Conservation (phyloP, 2,113 vertebrate species). For the Gymnarchus niloticus region DNA sequence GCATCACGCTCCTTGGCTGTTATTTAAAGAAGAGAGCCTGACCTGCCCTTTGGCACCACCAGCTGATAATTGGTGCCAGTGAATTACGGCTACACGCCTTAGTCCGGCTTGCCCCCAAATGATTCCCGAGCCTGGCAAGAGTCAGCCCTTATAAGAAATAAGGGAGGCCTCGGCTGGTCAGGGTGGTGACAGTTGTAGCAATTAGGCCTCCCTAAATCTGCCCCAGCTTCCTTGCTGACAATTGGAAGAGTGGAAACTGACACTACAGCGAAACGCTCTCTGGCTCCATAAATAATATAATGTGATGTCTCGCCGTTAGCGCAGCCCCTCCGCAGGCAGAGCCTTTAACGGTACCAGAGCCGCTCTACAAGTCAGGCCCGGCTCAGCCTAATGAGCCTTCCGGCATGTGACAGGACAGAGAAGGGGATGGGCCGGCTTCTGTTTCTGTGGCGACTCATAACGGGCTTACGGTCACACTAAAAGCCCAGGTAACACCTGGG, state of each 20-base stretch:
- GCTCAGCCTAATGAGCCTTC: background rate
- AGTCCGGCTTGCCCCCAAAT: background rate
- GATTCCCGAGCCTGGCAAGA: background rate
- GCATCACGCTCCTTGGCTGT: background rate
- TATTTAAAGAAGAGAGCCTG: constrained; percentile 10
- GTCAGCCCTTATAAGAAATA: constrained; percentile 21
- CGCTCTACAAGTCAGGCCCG: background rate
- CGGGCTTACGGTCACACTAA: background rate
- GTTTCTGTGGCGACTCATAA: background rate
- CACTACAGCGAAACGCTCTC: constrained; percentile 15
- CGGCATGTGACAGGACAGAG: background rate
- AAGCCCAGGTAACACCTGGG: background rate
- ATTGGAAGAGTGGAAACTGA: background rate
- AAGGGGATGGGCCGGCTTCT: background rate
- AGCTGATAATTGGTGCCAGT: constrained; percentile 16
- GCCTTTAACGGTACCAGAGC: background rate
- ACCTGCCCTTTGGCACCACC: constrained; percentile 8
- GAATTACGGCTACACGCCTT: background rate
- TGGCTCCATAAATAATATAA: constrained; percentile 21
- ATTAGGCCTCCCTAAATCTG: constrained; percentile 23
- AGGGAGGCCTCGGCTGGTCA: background rate
- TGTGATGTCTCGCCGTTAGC: background rate
- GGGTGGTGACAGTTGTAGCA: constrained; percentile 10
- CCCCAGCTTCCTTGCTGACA: background rate
- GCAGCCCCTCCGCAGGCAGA: background rate